A percentile compares a stretch with the other conserved stretches of the same genome.
Evolutionary conservation across 2,113 vertebrate genomes (phyloP).

Genomic region (Rafetus swinhoei): DNA sequence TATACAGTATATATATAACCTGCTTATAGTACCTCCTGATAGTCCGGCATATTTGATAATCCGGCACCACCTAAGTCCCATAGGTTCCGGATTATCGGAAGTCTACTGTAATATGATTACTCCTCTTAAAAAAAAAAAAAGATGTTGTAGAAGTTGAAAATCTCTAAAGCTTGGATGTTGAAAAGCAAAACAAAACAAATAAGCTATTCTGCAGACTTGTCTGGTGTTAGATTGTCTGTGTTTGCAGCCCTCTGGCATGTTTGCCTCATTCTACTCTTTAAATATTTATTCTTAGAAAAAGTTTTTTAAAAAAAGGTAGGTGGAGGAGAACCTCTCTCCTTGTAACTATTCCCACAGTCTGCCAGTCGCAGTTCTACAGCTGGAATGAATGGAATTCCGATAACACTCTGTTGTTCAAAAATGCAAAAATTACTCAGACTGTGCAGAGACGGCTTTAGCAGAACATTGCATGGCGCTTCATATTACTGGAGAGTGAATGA

Average conservation of each 20-base stretch:
- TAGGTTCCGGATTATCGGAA: too few species aligned
- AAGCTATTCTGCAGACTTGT: slow-evolving; percentile 27
- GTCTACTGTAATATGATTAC: background rate
- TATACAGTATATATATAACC: too few species aligned
- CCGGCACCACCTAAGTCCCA: too few species aligned
- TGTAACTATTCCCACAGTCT: slow-evolving; percentile 39
- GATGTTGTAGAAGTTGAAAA: background rate
- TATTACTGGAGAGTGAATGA: background rate
- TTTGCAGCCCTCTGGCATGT: slow-evolving; percentile 27
- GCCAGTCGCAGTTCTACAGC: background rate
- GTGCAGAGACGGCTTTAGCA: slow-evolving; percentile 3
- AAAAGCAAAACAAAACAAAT: slow-evolving; percentile 9
- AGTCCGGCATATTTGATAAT: too few species aligned
- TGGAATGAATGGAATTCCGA: slow-evolving; percentile 67
- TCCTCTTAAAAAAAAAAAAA: background rate
- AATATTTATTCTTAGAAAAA: slow-evolving; percentile 59
- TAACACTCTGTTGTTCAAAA: background rate
- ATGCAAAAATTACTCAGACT: background rate
- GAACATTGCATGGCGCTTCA: background rate
- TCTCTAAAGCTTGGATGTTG: background rate
- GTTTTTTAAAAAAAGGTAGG: background rate
- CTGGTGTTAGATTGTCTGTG: slow-evolving; percentile 24
- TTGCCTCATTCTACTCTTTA: slow-evolving; percentile 42
- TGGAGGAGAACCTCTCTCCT: background rate
- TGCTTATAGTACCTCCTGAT: too few species aligned